Evolutionary conservation across 1,140 invertebrate species (phyloP).

Genomic region (Metopolophium dirhodum): DNA sequence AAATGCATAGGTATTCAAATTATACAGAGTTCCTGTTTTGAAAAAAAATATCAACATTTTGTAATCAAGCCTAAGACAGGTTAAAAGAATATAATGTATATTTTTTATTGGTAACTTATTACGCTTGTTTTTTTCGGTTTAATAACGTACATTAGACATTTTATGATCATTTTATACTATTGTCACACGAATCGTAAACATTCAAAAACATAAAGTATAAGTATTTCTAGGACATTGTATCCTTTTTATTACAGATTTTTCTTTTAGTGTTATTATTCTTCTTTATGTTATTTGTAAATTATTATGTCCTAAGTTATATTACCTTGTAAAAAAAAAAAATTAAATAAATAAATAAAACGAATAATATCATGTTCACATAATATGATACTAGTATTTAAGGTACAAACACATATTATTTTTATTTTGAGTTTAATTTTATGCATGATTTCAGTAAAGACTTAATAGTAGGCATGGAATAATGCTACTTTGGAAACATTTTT

Average conservation of each 20-base stretch:
- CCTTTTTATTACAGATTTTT: slow-evolving; percentile 2
- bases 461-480: background rate
- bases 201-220: background rate
- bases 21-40: background rate
- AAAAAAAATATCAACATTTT: background rate
- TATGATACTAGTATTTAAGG: background rate
- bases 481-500: background rate
- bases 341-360: background rate
- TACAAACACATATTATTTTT: background rate
- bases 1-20: background rate
- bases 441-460: background rate
- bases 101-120: background rate
- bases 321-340: background rate
- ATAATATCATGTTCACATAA: background rate
- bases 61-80: background rate
- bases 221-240: background rate
- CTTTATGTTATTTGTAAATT: slow-evolving; percentile 7
- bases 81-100: background rate
- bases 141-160: background rate
- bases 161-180: background rate
- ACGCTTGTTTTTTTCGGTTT: background rate
- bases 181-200: slow-evolving; percentile 4
- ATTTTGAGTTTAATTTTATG: background rate
- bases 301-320: background rate
- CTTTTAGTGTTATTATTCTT: background rate